Evolutionary conservation across 1,140 invertebrate genomes (phyloP).

Genomic region (Saccostrea glomerata): DNA sequence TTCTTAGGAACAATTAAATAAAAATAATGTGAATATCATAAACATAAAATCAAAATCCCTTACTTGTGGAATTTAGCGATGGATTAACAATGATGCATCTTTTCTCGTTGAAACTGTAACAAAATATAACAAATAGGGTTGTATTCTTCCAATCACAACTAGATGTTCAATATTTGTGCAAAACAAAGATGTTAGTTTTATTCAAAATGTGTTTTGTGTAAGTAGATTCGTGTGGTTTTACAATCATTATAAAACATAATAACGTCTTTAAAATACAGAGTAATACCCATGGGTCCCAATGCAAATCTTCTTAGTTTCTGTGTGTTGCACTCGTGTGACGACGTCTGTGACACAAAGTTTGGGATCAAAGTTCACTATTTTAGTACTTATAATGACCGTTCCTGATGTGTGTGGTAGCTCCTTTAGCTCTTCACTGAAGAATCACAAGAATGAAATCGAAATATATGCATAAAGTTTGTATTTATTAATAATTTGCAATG

Average conservation of each 20-base stretch:
- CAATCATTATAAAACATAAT: not conserved
- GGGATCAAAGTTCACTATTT: not conserved
- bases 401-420: not conserved
- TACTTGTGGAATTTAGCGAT: not conserved
- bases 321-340: not conserved
- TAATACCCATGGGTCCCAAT: not conserved
- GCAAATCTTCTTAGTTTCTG: conserved; percentile 13
- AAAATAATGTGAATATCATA: not conserved
- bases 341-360: not conserved
- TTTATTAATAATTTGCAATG: not conserved
- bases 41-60: not conserved
- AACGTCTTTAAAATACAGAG: too few relatives aligned
- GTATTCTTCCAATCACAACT: too few relatives aligned
- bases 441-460: not conserved
- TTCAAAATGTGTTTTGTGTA: too few relatives aligned
- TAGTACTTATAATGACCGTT: not conserved
- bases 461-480: not conserved
- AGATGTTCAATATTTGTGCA: too few relatives aligned
- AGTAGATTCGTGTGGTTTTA: too few relatives aligned
- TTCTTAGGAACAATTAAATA: not conserved
- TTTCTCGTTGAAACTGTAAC: not conserved
- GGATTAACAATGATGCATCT: conserved; percentile 16
- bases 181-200: too few relatives aligned
- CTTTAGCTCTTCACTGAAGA: not conserved
- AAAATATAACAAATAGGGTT: not conserved